These are phyloP conservation scores for Proctacanthus coquilletti DNA, from an alignment of 1,140 invertebrate genomes.

Conservation along the genomic window DNA sequence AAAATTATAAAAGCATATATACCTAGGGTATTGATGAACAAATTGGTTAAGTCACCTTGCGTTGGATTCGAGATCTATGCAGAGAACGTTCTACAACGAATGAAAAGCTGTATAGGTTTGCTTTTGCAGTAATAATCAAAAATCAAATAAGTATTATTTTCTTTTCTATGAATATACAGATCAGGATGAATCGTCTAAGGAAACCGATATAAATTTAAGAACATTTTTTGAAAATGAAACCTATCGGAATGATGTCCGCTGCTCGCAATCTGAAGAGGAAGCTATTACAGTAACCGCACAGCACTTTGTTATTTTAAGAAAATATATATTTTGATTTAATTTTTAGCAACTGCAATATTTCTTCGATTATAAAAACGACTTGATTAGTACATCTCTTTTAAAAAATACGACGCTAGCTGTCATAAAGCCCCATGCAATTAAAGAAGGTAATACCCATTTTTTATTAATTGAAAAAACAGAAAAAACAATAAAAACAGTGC, in stretches of 20 bases:
- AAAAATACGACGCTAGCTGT: constrained; percentile 57
- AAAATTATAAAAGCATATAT: not conserved
- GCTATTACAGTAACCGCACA: constrained; percentile 34
- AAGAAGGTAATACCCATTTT: constrained; percentile 35
- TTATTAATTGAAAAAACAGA: too few relatives aligned
- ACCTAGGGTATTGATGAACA: constrained; percentile 37
- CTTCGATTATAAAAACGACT: constrained; percentile 33
- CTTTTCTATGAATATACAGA: too few relatives aligned
- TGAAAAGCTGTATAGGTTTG: constrained; percentile 31
- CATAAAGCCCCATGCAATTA: constrained; percentile 82
- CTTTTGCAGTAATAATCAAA: too few relatives aligned
- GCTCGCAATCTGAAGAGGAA: constrained; percentile 38
- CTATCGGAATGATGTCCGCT: constrained; percentile 55
- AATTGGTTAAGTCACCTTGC: constrained; percentile 53
- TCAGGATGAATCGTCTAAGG: too few relatives aligned
- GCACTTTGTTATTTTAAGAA: constrained; percentile 12
- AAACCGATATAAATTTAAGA: constrained; percentile 29
- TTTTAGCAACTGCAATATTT: constrained; percentile 50
- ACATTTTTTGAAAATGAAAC: constrained; percentile 57
- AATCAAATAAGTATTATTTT: too few relatives aligned
- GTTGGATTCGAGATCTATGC: constrained; percentile 59
- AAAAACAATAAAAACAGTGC: too few relatives aligned
- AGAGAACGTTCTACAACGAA: constrained; percentile 46
- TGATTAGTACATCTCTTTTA: constrained; percentile 14
- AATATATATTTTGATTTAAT: not conserved